Percentiles rank a stretch among this genome's conserved stretches.
These are phyloP conservation scores for Macropodus opercularis DNA, from an alignment of 2,797 vertebrate species.

Conservation along the genomic window DNA sequence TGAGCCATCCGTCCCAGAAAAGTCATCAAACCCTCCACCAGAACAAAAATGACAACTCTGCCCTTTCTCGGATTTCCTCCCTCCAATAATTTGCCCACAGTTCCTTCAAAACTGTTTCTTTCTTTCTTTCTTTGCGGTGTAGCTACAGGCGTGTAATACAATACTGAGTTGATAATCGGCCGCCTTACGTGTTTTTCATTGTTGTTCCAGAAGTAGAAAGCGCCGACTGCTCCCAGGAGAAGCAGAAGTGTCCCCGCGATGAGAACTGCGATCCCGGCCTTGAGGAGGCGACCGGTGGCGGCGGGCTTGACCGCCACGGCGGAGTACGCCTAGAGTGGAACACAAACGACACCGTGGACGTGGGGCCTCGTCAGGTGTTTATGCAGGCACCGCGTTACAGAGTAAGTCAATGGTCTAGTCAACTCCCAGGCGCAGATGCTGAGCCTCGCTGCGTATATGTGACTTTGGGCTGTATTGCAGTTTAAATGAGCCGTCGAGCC, in stretches of 20 bases:
- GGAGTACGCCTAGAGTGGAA: slow-evolving; percentile 82
- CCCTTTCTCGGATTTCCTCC: not conserved
- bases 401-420: not conserved
- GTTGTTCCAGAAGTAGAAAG: slow-evolving; percentile 94
- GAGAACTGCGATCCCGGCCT: slow-evolving; percentile 86
- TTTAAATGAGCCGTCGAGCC: not conserved
- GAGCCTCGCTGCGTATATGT: not conserved
- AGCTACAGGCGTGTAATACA: too few relatives aligned
- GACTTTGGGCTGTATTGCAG: not conserved
- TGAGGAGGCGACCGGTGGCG: slow-evolving; percentile 84
- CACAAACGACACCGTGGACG: not conserved
- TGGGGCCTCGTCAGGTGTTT: too few relatives aligned
- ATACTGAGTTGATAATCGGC: too few relatives aligned
- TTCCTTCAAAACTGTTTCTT: not conserved
- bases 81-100: not conserved
- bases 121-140: too few relatives aligned
- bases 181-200: slow-evolving; percentile 88
- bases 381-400: not conserved
- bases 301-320: slow-evolving; percentile 81
- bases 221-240: slow-evolving; percentile 89
- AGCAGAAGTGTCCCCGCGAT: slow-evolving; percentile 86
- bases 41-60: not conserved
- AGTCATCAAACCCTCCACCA: not conserved
- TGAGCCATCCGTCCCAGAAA: too few relatives aligned
- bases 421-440: not conserved